These are phyloP conservation scores for Poecilia velifera DNA, from an alignment of 2,797 vertebrate species.

Conservation along the genomic window DNA sequence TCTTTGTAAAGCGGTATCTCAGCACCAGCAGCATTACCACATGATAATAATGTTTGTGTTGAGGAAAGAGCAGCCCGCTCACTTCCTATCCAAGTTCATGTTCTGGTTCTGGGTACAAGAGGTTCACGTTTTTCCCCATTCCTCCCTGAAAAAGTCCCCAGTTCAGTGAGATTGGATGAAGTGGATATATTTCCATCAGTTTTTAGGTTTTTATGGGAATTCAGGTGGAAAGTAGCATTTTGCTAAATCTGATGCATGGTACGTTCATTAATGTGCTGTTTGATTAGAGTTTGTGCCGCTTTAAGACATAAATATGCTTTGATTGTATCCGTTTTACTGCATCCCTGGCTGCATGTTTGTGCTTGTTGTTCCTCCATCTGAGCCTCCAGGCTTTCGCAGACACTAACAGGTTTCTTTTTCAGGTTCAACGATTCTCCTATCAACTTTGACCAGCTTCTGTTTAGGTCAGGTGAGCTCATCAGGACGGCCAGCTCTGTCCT, in stretches of 20 bases:
- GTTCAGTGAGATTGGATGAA: neutral
- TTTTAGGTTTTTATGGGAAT: neutral
- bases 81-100: slow-evolving; percentile 10
- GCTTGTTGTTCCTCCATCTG: neutral
- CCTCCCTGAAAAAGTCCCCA: neutral
- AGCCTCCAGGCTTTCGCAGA: neutral
- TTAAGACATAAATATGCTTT: neutral
- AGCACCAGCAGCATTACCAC: slow-evolving; percentile 32
- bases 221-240: too few relatives aligned
- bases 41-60: slow-evolving; percentile 44
- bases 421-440: neutral
- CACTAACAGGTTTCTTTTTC: neutral
- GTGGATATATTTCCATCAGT: neutral
- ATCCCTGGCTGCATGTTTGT: neutral
- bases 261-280: too few relatives aligned
- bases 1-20: slow-evolving; percentile 30
- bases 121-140: neutral
- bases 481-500: neutral
- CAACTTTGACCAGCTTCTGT: neutral
- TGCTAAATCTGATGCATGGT: too few relatives aligned
- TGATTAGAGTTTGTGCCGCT: neutral
- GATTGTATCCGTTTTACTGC: neutral
- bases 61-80: slow-evolving; percentile 16
- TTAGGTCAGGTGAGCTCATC: neutral
- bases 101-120: neutral